These are phyloP conservation scores for Deroptyus accipitrinus DNA, from an alignment of 2,113 vertebrate genomes.

Conservation along the genomic window DNA sequence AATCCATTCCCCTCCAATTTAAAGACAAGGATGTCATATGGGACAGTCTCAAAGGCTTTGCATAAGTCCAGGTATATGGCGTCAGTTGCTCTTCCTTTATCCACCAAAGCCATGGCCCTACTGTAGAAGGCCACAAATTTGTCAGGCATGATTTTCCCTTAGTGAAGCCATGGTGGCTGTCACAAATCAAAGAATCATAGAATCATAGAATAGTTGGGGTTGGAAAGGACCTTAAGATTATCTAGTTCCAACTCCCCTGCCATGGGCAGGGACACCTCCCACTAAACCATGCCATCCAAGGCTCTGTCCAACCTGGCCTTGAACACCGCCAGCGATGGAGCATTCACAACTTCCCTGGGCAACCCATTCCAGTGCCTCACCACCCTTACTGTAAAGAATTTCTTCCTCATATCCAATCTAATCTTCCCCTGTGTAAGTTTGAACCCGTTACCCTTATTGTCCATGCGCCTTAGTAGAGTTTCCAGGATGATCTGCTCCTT, in stretches of 20 bases:
- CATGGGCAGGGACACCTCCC: too few relatives aligned
- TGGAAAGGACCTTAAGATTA: too few relatives aligned
- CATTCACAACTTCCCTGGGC: too few relatives aligned
- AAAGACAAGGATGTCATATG: not conserved
- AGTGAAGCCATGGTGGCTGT: not conserved
- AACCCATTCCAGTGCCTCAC: too few relatives aligned
- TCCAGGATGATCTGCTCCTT: not conserved
- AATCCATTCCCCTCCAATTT: not conserved
- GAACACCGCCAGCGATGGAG: too few relatives aligned
- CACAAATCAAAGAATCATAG: not conserved
- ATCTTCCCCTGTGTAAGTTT: too few relatives aligned
- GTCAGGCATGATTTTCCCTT: not conserved
- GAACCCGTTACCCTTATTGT: not conserved
- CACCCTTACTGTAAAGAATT: too few relatives aligned
- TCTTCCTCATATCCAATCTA: too few relatives aligned
- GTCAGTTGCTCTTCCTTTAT: not conserved
- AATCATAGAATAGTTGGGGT: too few relatives aligned
- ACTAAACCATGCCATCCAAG: too few relatives aligned
- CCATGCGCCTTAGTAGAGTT: not conserved
- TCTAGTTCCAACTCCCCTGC: too few relatives aligned
- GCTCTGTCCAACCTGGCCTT: too few relatives aligned
- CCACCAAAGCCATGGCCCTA: not conserved
- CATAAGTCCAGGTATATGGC: not conserved
- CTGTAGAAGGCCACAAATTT: not conserved
- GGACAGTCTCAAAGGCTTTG: not conserved